A percentile compares a stretch with the other conserved stretches of the same genome.
Evolutionary conservation across 2,888 invertebrate genomes (phyloP).

Genomic region (Phrixothrix hirtus): DNA sequence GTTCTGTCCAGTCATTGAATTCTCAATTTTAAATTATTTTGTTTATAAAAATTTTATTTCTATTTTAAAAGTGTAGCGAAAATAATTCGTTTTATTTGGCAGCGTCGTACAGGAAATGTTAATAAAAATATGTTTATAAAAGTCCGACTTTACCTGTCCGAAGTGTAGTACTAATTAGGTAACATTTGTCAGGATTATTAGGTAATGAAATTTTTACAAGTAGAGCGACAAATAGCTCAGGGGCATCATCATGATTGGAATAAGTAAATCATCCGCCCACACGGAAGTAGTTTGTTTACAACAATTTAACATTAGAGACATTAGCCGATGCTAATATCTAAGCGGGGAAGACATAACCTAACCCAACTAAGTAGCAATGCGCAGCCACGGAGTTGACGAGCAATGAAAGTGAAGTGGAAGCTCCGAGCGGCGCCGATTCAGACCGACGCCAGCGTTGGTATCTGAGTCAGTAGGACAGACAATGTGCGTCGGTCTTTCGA

Average conservation of each 20-base stretch:
- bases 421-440: constrained; percentile 48
- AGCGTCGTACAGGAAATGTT: too few species aligned
- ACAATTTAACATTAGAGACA: constrained; percentile 45
- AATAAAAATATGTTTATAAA: too few species aligned
- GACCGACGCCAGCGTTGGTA: constrained; percentile 62
- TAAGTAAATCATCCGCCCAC: constrained; percentile 36
- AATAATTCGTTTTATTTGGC: too few species aligned
- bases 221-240: too few species aligned
- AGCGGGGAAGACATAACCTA: constrained; percentile 50
- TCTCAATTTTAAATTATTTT: too few species aligned
- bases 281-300: constrained; percentile 46
- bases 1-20: too few species aligned
- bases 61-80: too few species aligned
- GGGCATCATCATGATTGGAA: constrained; percentile 14
- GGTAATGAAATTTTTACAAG: too few species aligned
- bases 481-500: constrained; percentile 33
- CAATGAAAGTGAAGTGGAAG: constrained; percentile 47
- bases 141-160: too few species aligned
- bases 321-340: constrained; percentile 37
- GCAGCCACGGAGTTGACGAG: constrained; percentile 38
- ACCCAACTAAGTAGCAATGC: constrained; percentile 44
- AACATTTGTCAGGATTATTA: neutral
- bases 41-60: too few species aligned
- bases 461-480: constrained; percentile 69
- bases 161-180: neutral